Evolutionary conservation across 1,140 invertebrate genomes (phyloP), one percentile per base, ranked within the genome.

Genomic region (Drosophila nannoptera): DNA sequence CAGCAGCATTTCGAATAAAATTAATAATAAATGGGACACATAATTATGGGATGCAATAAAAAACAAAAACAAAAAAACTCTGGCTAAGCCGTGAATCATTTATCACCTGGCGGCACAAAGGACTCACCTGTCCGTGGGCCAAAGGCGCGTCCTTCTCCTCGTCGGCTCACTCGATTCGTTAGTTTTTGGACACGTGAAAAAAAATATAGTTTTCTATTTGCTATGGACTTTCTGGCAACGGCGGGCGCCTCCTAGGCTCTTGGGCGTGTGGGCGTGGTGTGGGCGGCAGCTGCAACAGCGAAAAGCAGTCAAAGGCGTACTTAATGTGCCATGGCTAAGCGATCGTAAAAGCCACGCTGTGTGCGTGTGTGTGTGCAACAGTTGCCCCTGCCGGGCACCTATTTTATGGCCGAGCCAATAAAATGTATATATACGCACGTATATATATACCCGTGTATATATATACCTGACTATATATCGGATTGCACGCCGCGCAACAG

Each of bases 401-500:
- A 52, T 65, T 70, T 70, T 59, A 70, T 54, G 69, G 59, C 38
- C 52, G 68, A 60, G 68, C 56, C 16, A 22, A 63, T 14, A 60
- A 42, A 38, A n/a, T n/a, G n/a, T n/a, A n/a, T n/a, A n/a, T n/a
- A n/a, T n/a, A n/a, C n/a, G n/a, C n/a, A n/a, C n/a, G n/a, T n/a
- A n/a, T n/a, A n/a, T n/a, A n/a, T n/a, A n/a, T n/a, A n/a, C n/a
- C n/a, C n/a, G n/a, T n/a, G n/a, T n/a, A n/a, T n/a, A n/a, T n/a
- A n/a, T n/a, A n/a, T n/a, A n/a, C n/a, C n/a, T n/a, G n/a, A n/a
- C n/a, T n/a, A n/a, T n/a, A 65, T 67, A 74, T 66, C 49, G 74
- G 71, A 78, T 69, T 73, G 66, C 73, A 76, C 40, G 61, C 76
- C 67, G 67, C 50, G 81, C 81, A 84, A 84, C 81, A 84, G 81